Evolutionary conservation across 2,797 vertebrate species (phyloP).

Genomic region (Craterocephalus amniculus): DNA sequence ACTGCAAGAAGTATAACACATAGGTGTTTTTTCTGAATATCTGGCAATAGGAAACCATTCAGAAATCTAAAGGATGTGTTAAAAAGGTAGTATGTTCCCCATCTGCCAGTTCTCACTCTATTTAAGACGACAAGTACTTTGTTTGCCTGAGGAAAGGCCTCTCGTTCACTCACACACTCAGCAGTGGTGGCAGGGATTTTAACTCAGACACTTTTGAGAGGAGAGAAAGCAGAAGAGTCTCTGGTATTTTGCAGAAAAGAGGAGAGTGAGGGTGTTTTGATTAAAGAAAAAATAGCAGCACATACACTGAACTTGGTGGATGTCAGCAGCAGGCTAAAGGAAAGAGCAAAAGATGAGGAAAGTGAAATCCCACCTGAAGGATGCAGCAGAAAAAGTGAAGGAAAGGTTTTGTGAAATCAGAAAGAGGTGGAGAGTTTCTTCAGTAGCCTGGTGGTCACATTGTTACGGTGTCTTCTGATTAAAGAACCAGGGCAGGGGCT

Average conservation of each 20-base stretch:
- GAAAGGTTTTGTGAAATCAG: background rate
- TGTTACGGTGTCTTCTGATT: background rate
- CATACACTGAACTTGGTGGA: constrained; percentile 23
- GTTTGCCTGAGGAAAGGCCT: constrained; percentile 47
- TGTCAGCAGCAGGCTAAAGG: constrained; percentile 18
- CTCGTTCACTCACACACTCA: background rate
- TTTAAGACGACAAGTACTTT: constrained; percentile 59
- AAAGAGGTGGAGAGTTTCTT: background rate
- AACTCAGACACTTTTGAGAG: constrained; percentile 35
- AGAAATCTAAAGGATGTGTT: constrained; percentile 22
- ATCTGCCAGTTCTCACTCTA: constrained; percentile 44
- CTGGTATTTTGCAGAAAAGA: constrained; percentile 29
- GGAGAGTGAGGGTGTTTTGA: constrained; percentile 32
- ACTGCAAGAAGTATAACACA: background rate
- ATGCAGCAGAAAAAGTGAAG: background rate
- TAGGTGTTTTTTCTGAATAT: background rate
- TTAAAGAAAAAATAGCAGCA: background rate
- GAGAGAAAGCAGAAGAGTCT: constrained; percentile 20
- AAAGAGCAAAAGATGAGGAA: constrained; percentile 24
- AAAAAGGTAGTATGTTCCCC: constrained; percentile 35
- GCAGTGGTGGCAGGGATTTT: constrained; percentile 43
- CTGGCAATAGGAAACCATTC: background rate
- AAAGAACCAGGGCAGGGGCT: no score
- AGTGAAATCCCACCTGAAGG: background rate
- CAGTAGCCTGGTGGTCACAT: background rate